A percentile compares a stretch with the other conserved stretches of the same genome.
These are phyloP conservation scores for Muntiacus reevesi DNA, from an alignment of 2,113 vertebrate species.

Conservation along the genomic window DNA sequence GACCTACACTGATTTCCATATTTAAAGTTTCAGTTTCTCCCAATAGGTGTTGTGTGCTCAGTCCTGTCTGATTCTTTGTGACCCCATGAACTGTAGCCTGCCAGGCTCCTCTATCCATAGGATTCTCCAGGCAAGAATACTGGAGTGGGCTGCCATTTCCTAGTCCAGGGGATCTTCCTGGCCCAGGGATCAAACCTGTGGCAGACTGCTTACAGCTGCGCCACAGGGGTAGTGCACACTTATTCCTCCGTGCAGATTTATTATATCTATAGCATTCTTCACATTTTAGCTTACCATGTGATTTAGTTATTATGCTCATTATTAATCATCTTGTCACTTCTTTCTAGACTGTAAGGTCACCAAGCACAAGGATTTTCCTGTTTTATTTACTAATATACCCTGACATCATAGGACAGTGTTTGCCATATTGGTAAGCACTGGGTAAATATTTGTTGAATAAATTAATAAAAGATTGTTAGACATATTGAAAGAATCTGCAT, in stretches of 20 bases:
- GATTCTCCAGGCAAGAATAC: not conserved
- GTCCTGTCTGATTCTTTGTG: rapidly evolving
- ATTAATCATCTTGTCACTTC: not conserved
- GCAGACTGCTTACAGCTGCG: rapidly evolving
- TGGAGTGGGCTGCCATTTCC: not conserved
- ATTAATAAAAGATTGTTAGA: not conserved
- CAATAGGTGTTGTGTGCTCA: not conserved
- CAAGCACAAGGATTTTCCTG: not conserved
- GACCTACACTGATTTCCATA: not conserved
- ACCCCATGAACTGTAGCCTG: not conserved
- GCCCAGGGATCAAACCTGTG: not conserved
- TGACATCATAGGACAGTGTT: not conserved
- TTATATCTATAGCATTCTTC: not conserved
- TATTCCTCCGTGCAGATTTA: not conserved
- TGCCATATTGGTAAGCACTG: not conserved
- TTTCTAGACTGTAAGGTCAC: not conserved
- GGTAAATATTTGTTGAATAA: not conserved
- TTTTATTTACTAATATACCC: not conserved
- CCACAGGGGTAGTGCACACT: not conserved
- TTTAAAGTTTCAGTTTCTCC: not conserved
- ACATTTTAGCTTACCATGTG: not conserved
- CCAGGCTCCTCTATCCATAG: not conserved
- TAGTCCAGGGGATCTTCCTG: not conserved
- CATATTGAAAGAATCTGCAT: not conserved
- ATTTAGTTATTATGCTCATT: not conserved